Base-by-base conservation (phyloP, 2,888 invertebrate genomes). In the Linnaemya tessellans region DNA sequence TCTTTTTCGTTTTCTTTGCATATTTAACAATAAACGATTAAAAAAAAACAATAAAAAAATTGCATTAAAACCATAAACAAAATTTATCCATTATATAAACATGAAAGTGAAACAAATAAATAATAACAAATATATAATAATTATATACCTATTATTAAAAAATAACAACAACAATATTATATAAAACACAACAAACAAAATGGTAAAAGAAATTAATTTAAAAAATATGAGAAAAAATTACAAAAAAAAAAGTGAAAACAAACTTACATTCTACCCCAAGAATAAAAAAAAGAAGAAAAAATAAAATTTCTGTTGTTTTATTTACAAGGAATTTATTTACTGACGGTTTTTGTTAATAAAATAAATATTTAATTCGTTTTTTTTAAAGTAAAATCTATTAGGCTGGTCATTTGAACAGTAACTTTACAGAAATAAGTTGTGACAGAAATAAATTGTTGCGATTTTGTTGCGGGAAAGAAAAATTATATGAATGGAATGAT, bases 11-110 rank as follows among this genome's bases (percentile, higher is more conserved):
- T 89, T 89, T 77, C 80, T 84, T 86, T 88, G 89, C 88, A 88
- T 89, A 89, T 89, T 84, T 84, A 86, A 81, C 84, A 46, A 79
- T 38, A 73, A 46, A 10, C 5, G n/a, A n/a, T n/a, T n/a, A 86
- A 81, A 85, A 46, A 80, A 46, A 73, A 49, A 11, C 15, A 7
- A 56, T 30, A 30, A 62, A 68, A 64, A 62, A 62, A 74, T 43
- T 58, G 71, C 84, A 84, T 80, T 77, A 83, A 83, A 77, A 58
- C 56, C 71, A 83, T 83, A 58, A 89, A 70, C 54, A 89, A 89
- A 90, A 89, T 88, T 67, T 78, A 89, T 89, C 88, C 89, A 89
- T 90, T 89, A 89, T 89, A 89, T 88, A 89, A 88, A 88, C 64
- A 70, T 70, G 79, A 65, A 86, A 87, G 87, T 89, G 89, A 89